Base-by-base conservation (phyloP, 2,113 vertebrate species). In the Bos indicus region DNA sequence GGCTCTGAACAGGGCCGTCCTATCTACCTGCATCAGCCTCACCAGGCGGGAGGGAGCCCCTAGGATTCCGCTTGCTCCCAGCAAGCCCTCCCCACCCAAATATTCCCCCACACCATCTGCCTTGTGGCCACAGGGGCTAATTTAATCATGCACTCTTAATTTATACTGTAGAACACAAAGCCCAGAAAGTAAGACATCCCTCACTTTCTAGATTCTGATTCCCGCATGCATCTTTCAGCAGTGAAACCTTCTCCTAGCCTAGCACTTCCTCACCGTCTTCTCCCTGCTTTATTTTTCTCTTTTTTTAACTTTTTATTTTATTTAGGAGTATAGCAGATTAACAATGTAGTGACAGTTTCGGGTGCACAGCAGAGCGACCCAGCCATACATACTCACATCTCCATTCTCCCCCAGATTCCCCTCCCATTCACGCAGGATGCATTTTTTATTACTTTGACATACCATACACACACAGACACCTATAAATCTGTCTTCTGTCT, bases 341-440 rank as follows among this genome's bases (percentile, higher is more conserved):
- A 23, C n/a, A 71, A 3, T 1, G n/a, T 3, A 23, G 9, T 40
- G n/a, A 40, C 2, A 40, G 67, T 40, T 71, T 40, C 1, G 1
- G 67, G n/a, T 23, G 5, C 10, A 21, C 64, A 40, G 67, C 67
- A 2, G 19, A 71, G 10, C 2, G 0, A 3, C 19, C 67, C 67
- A 40, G n/a, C 67, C n/a, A 12, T 12, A 12, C n/a, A 36, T 3
- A 12, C 19, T 23, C 67, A 23, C 5, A 19, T 40, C 19, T 23
- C n/a, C n/a, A 1, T 23, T 40, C 67, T 12, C 60, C 60, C 13
- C 60, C 28, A 62, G 28, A 15, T 13, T 6, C 11, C 59, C 28
- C n/a, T 71, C 67, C n/a, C 67, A 71, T 23, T 71, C 67, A 71
- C 19, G 19, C 9, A 71, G 64, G n/a, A 23, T 71, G 64, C 64